These are phyloP conservation scores for Meloidogyne floridensis DNA, from an alignment of 1,140 invertebrate species.

Conservation along the genomic window DNA sequence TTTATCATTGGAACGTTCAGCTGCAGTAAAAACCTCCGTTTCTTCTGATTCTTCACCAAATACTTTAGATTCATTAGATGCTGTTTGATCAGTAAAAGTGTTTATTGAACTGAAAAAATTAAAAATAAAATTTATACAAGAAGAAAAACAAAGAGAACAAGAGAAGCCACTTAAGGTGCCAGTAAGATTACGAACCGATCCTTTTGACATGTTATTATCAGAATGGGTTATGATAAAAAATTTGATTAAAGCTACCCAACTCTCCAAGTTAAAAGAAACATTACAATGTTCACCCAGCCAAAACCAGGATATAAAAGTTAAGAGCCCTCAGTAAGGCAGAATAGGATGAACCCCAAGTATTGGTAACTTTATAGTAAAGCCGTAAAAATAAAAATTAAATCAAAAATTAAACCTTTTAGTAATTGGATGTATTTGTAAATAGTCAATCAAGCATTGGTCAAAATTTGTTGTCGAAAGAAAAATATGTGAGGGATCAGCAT, in stretches of 20 bases:
- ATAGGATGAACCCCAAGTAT: too few species aligned
- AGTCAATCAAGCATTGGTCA: slow-evolving; percentile 56
- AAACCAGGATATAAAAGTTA: too few species aligned
- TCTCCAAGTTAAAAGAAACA: too few species aligned
- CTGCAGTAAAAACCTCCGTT: slow-evolving; percentile 16
- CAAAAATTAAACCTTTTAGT: slow-evolving; percentile 49
- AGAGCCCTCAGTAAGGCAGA: too few species aligned
- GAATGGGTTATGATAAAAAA: too few species aligned
- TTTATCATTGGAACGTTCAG: not conserved
- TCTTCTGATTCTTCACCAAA: slow-evolving; percentile 8
- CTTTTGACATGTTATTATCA: too few species aligned
- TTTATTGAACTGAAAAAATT: slow-evolving; percentile 11
- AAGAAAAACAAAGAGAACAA: too few species aligned
- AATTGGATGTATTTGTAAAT: slow-evolving; percentile 56
- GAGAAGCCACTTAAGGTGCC: too few species aligned
- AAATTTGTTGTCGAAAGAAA: slow-evolving; percentile 54
- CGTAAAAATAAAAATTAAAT: slow-evolving; percentile 3
- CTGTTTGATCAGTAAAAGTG: slow-evolving; percentile 14
- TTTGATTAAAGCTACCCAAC: too few species aligned
- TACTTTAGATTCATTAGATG: not conserved
- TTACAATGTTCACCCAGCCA: too few species aligned
- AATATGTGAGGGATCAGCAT: slow-evolving; percentile 55
- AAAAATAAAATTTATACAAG: slow-evolving; percentile 4
- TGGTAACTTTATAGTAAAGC: too few species aligned
- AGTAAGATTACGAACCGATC: too few species aligned